A percentile compares a stretch with the other conserved stretches of the same genome.
phyloP scores from a whole-genome alignment of 2,888 invertebrate genomes.

The Xiphydria camelus region DNA sequence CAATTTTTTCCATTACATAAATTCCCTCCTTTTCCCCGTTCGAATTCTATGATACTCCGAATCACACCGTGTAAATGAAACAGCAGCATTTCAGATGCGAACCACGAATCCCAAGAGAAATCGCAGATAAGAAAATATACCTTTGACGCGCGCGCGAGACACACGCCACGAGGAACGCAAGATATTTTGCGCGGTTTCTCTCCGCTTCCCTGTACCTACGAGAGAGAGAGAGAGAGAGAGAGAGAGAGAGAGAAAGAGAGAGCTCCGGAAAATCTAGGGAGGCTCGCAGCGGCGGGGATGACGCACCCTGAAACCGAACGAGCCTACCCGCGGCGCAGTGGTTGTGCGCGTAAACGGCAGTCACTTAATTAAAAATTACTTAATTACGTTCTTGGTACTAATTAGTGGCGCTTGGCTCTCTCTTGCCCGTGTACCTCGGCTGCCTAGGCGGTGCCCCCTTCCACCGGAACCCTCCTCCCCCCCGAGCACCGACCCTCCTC shows the following conservation, averaged over 20 bases:
- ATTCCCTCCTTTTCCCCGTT: too few relatives aligned
- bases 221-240: too few relatives aligned
- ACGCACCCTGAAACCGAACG: constrained; percentile 31
- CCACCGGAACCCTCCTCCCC: constrained; percentile 18
- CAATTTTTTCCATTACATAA: too few relatives aligned
- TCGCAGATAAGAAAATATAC: too few relatives aligned
- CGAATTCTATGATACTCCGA: too few relatives aligned
- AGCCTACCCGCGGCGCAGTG: constrained; percentile 30
- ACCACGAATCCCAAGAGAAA: too few relatives aligned
- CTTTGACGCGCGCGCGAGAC: too few relatives aligned
- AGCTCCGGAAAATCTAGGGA: neutral
- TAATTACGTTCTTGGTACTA: constrained; percentile 70
- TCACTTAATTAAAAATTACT: constrained; percentile 70
- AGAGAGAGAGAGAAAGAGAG: neutral
- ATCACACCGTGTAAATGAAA: neutral
- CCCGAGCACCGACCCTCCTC: constrained; percentile 26
- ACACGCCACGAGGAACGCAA: too few relatives aligned
- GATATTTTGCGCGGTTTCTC: too few relatives aligned
- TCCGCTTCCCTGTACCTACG: too few relatives aligned
- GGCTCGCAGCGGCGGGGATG: constrained; percentile 16
- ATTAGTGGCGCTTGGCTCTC: constrained; percentile 61
- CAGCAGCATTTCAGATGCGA: neutral
- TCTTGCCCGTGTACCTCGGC: constrained; percentile 38
- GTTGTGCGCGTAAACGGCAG: constrained; percentile 55
- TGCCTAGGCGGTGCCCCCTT: constrained; percentile 27